These are phyloP conservation scores for Manis javanica DNA, from an alignment of 2,797 vertebrate genomes.

Conservation along the genomic window DNA sequence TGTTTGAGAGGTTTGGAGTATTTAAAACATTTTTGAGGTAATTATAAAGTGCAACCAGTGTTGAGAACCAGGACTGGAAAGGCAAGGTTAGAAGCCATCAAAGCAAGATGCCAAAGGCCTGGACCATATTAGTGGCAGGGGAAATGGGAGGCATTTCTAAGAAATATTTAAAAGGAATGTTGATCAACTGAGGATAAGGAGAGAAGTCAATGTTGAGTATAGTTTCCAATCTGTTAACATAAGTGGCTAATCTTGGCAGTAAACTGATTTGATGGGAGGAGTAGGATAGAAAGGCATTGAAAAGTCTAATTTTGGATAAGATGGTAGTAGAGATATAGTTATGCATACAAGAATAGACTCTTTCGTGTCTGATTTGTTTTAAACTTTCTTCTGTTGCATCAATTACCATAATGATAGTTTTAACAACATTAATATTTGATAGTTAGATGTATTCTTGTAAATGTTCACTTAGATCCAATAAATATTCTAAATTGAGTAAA, in stretches of 20 bases:
- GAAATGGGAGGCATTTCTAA: background rate
- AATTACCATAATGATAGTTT: background rate
- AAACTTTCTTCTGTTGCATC: background rate
- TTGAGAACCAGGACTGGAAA: background rate
- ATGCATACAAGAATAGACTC: background rate
- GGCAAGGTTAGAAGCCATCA: background rate
- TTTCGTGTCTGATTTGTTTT: background rate
- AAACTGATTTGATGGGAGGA: background rate
- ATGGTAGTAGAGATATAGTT: background rate
- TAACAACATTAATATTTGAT: background rate
- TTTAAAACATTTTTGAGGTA: background rate
- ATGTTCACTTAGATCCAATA: background rate
- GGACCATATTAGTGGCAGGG: background rate
- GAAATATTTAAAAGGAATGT: background rate
- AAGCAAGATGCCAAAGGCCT: background rate
- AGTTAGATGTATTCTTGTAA: background rate
- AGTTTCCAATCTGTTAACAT: background rate
- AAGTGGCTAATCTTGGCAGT: background rate
- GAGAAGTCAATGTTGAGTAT: background rate
- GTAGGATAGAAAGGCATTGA: background rate
- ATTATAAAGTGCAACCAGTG: background rate
- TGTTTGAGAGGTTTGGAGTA: background rate
- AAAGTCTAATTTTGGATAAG: background rate
- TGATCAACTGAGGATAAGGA: background rate
- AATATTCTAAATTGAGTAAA: background rate